Percentiles rank a stretch among this genome's conserved stretches.
Conservation (phyloP, 2,113 vertebrate species). For the Casuarius casuarius region DNA sequence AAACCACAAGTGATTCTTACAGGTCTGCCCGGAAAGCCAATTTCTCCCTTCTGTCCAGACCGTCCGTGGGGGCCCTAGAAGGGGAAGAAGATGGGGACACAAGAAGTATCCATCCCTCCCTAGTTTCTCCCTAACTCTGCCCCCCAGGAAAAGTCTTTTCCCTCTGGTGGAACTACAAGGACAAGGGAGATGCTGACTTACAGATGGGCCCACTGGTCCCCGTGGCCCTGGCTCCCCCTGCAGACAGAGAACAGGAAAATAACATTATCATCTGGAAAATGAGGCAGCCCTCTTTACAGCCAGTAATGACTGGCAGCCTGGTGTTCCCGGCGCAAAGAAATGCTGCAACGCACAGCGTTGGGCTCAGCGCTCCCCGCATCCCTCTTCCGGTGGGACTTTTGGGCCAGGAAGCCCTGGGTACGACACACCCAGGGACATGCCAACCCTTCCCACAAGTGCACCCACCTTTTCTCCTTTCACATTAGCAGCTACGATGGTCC, state of each 20-base stretch:
- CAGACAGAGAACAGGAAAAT: neutral
- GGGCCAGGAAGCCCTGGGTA: neutral
- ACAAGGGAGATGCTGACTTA: slow-evolving; percentile 13
- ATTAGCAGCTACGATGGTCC: neutral
- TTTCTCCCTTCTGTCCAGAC: slow-evolving; percentile 90
- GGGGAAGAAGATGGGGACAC: neutral
- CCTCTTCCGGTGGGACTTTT: neutral
- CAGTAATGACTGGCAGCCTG: neutral
- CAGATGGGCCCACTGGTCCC: slow-evolving; percentile 37
- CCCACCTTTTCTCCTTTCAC: slow-evolving; percentile 79
- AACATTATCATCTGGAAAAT: neutral
- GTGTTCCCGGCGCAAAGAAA: too few species aligned
- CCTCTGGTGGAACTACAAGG: fast-evolving
- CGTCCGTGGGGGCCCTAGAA: slow-evolving; percentile 83
- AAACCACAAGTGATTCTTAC: slow-evolving; percentile 77
- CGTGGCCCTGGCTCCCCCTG: slow-evolving; percentile 60
- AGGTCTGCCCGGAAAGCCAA: slow-evolving; percentile 92
- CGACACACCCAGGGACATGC: fast-evolving
- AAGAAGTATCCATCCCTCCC: neutral
- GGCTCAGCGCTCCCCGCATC: neutral
- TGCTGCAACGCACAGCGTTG: too few species aligned
- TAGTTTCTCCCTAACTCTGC: too few species aligned
- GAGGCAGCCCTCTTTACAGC: neutral
- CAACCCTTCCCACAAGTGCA: fast-evolving
- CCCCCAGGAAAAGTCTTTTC: fast-evolving